These are phyloP conservation scores for Ischnus inquisitorius DNA, from an alignment of 2,888 invertebrate genomes.

Conservation along the genomic window DNA sequence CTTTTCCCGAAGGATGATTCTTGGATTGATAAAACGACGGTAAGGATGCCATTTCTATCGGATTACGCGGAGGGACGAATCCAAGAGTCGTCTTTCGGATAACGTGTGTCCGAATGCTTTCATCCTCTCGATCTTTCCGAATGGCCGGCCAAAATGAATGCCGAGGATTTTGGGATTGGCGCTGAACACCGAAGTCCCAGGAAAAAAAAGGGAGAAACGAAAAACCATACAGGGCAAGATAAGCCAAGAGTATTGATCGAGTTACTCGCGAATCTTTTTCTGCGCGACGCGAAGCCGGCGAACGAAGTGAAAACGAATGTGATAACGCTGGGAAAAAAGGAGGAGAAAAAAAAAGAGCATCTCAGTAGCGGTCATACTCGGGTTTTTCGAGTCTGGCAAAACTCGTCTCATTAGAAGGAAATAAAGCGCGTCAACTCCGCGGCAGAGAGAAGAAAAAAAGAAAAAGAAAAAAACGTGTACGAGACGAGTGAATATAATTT, in stretches of 20 bases:
- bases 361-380: background rate
- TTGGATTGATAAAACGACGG: slow-evolving; percentile 7
- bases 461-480: background rate
- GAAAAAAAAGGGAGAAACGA: background rate
- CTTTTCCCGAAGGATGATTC: background rate
- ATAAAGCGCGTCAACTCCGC: slow-evolving; percentile 35
- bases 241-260: background rate
- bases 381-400: background rate
- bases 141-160: background rate
- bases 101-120: slow-evolving; percentile 18
- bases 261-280: background rate
- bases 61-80: background rate
- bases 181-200: background rate
- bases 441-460: background rate
- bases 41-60: background rate
- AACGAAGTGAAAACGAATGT: background rate
- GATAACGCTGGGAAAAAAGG: background rate
- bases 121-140: background rate
- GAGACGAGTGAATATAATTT: slow-evolving; percentile 69
- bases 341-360: slow-evolving; percentile 2
- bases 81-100: background rate
- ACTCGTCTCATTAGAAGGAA: slow-evolving; percentile 42
- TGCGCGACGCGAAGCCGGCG: background rate
- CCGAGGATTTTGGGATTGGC: background rate
- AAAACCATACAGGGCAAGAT: background rate